Percentiles rank a stretch among this genome's conserved stretches.
Evolutionary conservation across 1,140 invertebrate genomes (phyloP).

Genomic region (Dryas iulia): DNA sequence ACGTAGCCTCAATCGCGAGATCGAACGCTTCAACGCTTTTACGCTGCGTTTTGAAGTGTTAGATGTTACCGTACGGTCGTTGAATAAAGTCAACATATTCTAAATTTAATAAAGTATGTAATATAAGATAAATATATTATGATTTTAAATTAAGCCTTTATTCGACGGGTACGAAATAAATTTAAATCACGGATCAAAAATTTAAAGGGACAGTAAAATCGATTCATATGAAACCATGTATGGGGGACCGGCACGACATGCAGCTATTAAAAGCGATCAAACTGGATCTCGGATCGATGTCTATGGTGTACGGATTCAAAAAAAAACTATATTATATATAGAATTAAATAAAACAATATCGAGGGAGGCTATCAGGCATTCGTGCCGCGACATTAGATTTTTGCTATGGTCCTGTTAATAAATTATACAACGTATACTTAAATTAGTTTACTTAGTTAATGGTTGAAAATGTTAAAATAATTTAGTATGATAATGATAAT

Average conservation of each 20-base stretch:
- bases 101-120: not conserved
- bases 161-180: not conserved
- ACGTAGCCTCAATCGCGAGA: slow-evolving; percentile 69
- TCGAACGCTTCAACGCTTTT: slow-evolving; percentile 51
- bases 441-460: slow-evolving; percentile 79
- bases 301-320: slow-evolving; percentile 58
- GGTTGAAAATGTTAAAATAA: slow-evolving; percentile 79
- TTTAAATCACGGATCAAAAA: not conserved
- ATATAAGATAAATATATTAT: not conserved
- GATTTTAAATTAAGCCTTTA: not conserved
- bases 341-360: slow-evolving; percentile 41
- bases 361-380: slow-evolving; percentile 79
- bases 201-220: slow-evolving; percentile 16
- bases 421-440: slow-evolving; percentile 65
- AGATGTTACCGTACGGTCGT: slow-evolving; percentile 14
- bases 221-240: slow-evolving; percentile 26
- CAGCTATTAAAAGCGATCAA: slow-evolving; percentile 70
- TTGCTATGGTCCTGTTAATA: slow-evolving; percentile 74
- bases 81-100: not conserved
- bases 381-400: slow-evolving; percentile 68
- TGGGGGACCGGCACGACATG: slow-evolving; percentile 57
- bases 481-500: slow-evolving; percentile 80
- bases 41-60: slow-evolving; percentile 32
- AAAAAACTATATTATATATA: slow-evolving; percentile 50
- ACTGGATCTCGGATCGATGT: slow-evolving; percentile 71